These are phyloP conservation scores for Celastrina argiolus DNA, from an alignment of 2,888 invertebrate species.

Conservation along the genomic window DNA sequence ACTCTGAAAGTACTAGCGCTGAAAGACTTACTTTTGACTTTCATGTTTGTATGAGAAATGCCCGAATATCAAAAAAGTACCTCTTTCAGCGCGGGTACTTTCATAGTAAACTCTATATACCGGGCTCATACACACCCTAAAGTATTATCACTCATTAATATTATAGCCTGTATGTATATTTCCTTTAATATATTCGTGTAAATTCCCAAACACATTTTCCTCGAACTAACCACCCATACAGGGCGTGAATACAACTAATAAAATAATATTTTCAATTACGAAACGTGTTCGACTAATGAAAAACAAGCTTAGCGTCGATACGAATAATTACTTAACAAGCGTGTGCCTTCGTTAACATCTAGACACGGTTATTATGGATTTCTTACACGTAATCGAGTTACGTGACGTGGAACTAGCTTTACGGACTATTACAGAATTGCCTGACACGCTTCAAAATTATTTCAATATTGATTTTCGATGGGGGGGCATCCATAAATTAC, in stretches of 20 bases:
- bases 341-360: conserved; percentile 36
- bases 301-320: conserved; percentile 38
- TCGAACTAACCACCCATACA: not conserved
- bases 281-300: conserved; percentile 1
- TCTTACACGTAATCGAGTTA: conserved; percentile 52
- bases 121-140: too few species aligned
- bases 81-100: too few species aligned
- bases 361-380: conserved; percentile 54
- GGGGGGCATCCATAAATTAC: too few species aligned
- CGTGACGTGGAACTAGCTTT: conserved; percentile 38
- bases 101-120: too few species aligned
- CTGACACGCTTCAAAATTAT: conserved; percentile 40
- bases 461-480: too few species aligned
- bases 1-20: too few species aligned
- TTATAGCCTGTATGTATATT: too few species aligned
- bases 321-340: conserved; percentile 50
- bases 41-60: too few species aligned
- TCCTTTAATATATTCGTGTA: too few species aligned
- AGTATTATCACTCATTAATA: too few species aligned
- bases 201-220: not conserved
- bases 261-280: conserved; percentile 10
- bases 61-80: too few species aligned
- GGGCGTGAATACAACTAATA: conserved; percentile 11
- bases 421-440: conserved; percentile 47
- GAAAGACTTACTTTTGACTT: too few species aligned